Evolutionary conservation across 1,140 invertebrate species (phyloP), one percentile per base, ranked within the genome.

Genomic region (Bradysia coprophila): DNA sequence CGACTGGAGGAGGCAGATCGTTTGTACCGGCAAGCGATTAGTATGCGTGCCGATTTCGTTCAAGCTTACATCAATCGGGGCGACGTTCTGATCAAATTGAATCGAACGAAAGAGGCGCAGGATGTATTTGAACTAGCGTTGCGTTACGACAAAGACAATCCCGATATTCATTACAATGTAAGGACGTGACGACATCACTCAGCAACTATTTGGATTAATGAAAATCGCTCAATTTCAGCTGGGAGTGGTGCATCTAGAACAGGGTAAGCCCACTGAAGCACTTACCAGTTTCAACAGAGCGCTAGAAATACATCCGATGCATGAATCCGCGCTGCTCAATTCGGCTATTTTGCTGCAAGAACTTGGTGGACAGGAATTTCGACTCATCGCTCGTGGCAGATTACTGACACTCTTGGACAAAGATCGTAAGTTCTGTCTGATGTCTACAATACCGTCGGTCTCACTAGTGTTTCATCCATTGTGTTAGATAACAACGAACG

Each of bases 91-190:
- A 86, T 97, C 54, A 95, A 94, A 66, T 67, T 96, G 51, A 93
- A 93, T 64, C 76, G 89, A 46, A 92, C 88, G 4, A 81, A 89
- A 54, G 91, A 96, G 62, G 93, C 93, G 0, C 83, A 91, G 59
- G 81, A 92, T 56, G 88, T 94, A 19, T 98, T 96, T 56, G 87
- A 94, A 57, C 72, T 82, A 56, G 93, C 92, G 0, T 62, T 96
- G 18, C 75, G 88, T 48, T 92, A 93, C 63, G 91, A 95, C 56
- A 88, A 80, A 52, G 84, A 81, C 50, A 95, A 96, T 69, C 88
- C 93, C 2, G 93, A 96, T 60, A 91, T 97, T 51, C 93, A 95
- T 64, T 97, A 96, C 55, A 97, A 97, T 65, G 85, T 90, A 65
- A 75, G 74, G 72, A 46, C 24, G n/a, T n/a, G n/a, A n/a, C n/a